phyloP scores from a whole-genome alignment of 2,113 vertebrate genomes.

The Periophthalmus modestus region DNA sequence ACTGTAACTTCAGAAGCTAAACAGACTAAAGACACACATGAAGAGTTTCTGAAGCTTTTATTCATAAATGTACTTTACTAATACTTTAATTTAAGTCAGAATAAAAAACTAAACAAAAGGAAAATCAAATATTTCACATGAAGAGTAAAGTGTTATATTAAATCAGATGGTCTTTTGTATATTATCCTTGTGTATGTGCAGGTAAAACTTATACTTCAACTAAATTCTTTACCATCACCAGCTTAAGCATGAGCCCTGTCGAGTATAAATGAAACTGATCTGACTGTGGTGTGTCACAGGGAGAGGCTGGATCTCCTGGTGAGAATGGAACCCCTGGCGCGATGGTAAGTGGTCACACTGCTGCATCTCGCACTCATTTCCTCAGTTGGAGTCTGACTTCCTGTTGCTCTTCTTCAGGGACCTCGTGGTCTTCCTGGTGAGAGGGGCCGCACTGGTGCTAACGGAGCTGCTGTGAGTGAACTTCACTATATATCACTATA shows the following conservation, averaged over 20 bases:
- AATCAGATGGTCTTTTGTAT: not conserved
- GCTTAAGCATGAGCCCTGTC: too few species aligned
- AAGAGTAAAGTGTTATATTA: not conserved
- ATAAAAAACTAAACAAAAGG: too few species aligned
- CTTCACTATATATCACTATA: too few species aligned
- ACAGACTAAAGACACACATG: too few species aligned
- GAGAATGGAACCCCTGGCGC: conserved; percentile 96
- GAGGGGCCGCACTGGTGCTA: conserved; percentile 89
- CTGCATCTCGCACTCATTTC: not conserved
- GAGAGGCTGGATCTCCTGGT: conserved; percentile 88
- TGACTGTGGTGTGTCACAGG: too few species aligned
- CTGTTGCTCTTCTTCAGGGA: conserved; percentile 75
- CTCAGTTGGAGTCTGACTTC: not conserved
- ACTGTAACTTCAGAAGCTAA: too few species aligned
- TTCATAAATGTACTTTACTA: not conserved
- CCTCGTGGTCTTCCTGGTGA: conserved; percentile 94
- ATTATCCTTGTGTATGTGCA: too few species aligned
- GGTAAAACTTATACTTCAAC: too few species aligned
- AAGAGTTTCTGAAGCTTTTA: not conserved
- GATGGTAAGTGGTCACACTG: conserved; percentile 79
- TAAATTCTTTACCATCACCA: too few species aligned
- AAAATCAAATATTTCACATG: too few species aligned
- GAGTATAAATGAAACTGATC: too few species aligned
- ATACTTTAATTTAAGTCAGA: not conserved
- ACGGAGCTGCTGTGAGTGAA: conserved; percentile 94